Conservation (phyloP, 2,888 invertebrate genomes). For the Phortica okadai region DNA sequence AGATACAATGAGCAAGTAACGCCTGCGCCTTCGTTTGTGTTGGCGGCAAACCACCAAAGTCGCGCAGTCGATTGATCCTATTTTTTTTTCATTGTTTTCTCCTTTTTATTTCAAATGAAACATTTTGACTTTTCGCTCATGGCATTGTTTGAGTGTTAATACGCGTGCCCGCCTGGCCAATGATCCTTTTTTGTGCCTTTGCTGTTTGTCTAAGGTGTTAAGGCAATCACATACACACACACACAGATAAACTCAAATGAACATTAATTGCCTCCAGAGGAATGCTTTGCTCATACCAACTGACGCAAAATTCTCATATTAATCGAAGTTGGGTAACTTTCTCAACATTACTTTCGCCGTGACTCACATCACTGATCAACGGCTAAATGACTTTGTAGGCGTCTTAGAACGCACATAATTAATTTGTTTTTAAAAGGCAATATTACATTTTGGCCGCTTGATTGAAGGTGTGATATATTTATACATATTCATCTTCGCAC, state of each 20-base stretch:
- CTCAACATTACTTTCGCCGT: conserved; percentile 23
- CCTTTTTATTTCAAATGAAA: not conserved
- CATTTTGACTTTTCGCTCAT: conserved; percentile 21
- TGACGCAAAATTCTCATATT: conserved; percentile 2
- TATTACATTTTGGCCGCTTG: not conserved
- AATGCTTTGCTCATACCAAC: conserved; percentile 13
- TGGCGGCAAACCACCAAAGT: conserved; percentile 29
- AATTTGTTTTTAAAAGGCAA: conserved; percentile 61
- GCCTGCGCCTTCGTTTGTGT: conserved; percentile 15
- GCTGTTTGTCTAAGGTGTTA: not conserved
- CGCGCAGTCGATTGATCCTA: conserved; percentile 14
- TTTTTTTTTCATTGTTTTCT: conserved; percentile 14
- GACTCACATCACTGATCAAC: not conserved
- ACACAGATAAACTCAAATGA: not conserved
- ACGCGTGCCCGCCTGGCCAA: conserved; percentile 33
- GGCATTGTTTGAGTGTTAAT: conserved; percentile 28
- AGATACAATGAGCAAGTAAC: not conserved
- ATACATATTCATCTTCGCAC: conserved; percentile 70
- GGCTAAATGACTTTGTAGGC: conserved; percentile 47
- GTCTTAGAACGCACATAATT: conserved; percentile 63
- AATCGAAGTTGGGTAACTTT: conserved; percentile 35
- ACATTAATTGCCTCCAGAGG: not conserved
- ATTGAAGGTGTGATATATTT: conserved; percentile 68
- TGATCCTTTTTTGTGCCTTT: not conserved
- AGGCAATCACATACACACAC: conserved; percentile 4